Conservation (phyloP, 2,888 invertebrate genomes). For the Tromatobia lineatoria region DNA sequence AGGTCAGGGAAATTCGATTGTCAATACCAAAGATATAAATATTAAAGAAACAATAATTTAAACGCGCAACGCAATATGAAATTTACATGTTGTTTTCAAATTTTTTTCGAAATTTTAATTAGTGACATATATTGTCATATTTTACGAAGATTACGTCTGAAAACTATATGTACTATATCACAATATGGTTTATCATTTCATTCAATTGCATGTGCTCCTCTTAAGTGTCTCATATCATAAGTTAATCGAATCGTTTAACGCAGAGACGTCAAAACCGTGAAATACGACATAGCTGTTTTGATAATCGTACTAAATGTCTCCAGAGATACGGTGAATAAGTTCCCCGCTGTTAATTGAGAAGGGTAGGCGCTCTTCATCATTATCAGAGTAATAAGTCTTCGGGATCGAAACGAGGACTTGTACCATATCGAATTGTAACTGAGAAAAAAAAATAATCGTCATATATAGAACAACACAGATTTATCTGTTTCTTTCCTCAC, state of each 20-base stretch:
- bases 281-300: conserved; percentile 63
- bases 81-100: too few relatives aligned
- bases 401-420: conserved; percentile 45
- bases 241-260: conserved; percentile 14
- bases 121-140: too few relatives aligned
- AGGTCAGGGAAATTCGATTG: too few relatives aligned
- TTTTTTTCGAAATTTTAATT: too few relatives aligned
- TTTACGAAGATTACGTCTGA: background rate
- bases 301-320: conserved; percentile 55
- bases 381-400: conserved; percentile 38
- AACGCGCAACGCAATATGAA: too few relatives aligned
- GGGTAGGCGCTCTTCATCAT: conserved; percentile 49
- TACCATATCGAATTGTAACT: conserved; percentile 61
- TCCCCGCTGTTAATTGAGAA: conserved; percentile 51
- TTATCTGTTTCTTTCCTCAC: conserved; percentile 20
- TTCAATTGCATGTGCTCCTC: background rate
- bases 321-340: conserved; percentile 52
- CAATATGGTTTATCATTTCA: background rate
- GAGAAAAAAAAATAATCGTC: conserved; percentile 10
- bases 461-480: background rate
- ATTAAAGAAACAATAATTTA: too few relatives aligned
- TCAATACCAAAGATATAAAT: too few relatives aligned
- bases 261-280: conserved; percentile 53
- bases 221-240: background rate
- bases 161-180: background rate